Conservation (phyloP, 2,888 invertebrate genomes). For the Lycocerus yunnanus region DNA sequence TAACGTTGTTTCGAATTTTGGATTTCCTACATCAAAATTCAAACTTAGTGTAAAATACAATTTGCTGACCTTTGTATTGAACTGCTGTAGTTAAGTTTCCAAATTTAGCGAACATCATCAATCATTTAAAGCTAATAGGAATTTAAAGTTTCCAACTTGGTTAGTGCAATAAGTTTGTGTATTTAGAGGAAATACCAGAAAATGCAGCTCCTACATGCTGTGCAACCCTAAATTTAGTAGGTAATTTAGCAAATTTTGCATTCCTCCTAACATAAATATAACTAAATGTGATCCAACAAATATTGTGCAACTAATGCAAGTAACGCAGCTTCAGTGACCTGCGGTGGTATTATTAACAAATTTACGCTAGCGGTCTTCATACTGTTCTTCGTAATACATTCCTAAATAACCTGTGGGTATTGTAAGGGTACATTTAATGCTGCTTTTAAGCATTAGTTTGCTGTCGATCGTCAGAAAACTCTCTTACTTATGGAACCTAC, state of each 20-base stretch:
- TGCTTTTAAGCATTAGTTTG: too few relatives aligned
- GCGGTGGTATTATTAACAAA: neutral
- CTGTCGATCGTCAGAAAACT: too few relatives aligned
- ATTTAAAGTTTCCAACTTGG: slow-evolving; percentile 19
- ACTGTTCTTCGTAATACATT: too few relatives aligned
- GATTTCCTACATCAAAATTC: neutral
- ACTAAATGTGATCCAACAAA: neutral
- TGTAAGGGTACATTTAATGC: too few relatives aligned
- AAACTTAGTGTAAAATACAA: neutral
- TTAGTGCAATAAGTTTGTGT: neutral
- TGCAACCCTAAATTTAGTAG: neutral
- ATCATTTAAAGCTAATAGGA: slow-evolving; percentile 23
- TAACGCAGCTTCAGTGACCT: neutral
- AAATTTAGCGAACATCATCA: slow-evolving; percentile 12
- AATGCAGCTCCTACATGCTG: neutral
- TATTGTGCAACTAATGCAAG: neutral
- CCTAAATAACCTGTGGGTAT: too few relatives aligned
- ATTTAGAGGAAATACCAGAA: neutral
- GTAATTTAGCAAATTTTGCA: neutral
- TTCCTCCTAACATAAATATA: neutral
- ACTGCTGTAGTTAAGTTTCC: slow-evolving; percentile 7
- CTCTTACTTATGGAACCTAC: too few relatives aligned
- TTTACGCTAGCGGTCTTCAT: too few relatives aligned
- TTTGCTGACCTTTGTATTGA: slow-evolving; percentile 10
- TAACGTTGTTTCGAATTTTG: neutral